Percentiles rank a stretch among this genome's conserved stretches.
These are phyloP conservation scores for Silurus aristotelis DNA, from an alignment of 2,797 vertebrate species.

Conservation along the genomic window DNA sequence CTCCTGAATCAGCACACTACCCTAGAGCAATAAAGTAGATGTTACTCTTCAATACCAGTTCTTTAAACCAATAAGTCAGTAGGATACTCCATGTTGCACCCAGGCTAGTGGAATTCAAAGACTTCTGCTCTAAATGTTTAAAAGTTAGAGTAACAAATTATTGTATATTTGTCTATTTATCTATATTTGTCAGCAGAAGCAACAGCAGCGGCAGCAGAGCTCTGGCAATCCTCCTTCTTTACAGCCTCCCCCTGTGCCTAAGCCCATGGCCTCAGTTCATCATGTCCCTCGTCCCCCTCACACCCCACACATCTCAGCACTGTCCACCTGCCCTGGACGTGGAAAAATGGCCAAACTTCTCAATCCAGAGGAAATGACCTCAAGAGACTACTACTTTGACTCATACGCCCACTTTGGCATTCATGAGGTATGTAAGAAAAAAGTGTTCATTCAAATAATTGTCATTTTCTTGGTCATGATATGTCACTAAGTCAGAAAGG, in stretches of 20 bases:
- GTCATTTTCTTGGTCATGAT: background rate
- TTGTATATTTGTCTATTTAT: background rate
- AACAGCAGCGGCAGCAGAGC: constrained; percentile 60
- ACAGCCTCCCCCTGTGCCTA: constrained; percentile 79
- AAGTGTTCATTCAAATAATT: background rate
- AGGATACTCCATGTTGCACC: background rate
- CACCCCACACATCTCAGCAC: constrained; percentile 74
- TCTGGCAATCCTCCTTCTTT: constrained; percentile 75
- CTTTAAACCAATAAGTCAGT: background rate
- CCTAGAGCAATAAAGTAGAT: background rate
- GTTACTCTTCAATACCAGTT: background rate
- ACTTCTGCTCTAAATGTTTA: background rate
- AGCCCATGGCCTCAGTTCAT: constrained; percentile 83
- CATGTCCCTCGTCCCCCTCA: constrained; percentile 76
- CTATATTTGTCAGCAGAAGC: constrained; percentile 31
- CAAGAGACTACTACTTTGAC: constrained; percentile 97
- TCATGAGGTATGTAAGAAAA: constrained; percentile 84
- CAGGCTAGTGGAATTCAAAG: background rate
- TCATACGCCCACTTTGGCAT: constrained; percentile 98
- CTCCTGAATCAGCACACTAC: background rate
- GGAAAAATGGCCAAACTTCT: constrained; percentile 91
- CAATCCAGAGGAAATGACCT: constrained; percentile 98
- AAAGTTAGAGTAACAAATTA: background rate
- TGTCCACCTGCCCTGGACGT: constrained; percentile 84
- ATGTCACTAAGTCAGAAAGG: background rate